Evolutionary conservation across 2,113 vertebrate genomes (phyloP).

Genomic region (Hippocampus barbouri): DNA sequence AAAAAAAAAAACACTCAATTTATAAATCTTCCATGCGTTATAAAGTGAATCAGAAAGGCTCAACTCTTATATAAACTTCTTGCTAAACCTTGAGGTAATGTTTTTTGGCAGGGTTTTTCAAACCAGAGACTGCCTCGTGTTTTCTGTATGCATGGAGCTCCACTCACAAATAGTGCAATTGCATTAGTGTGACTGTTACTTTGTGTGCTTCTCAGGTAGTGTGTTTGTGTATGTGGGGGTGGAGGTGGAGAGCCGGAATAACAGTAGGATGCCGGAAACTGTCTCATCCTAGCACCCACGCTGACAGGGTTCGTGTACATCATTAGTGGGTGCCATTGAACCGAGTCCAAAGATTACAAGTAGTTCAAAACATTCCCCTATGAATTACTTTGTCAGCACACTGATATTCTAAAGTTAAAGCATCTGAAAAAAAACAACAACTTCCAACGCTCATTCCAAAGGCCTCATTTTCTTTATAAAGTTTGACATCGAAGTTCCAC

Average conservation of each 20-base stretch:
- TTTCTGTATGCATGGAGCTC: not conserved
- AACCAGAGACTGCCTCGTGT: not conserved
- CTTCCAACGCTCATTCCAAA: not conserved
- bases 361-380: not conserved
- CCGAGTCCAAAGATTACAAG: not conserved
- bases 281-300: slow-evolving; percentile 2
- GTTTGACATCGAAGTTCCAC: not conserved
- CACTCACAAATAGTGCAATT: not conserved
- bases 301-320: slow-evolving; percentile 2
- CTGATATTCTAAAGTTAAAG: not conserved
- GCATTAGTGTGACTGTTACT: slow-evolving; percentile 6
- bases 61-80: not conserved
- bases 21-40: too few relatives aligned
- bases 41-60: not conserved
- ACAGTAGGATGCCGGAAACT: not conserved
- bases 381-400: not conserved
- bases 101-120: not conserved
- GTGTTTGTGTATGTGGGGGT: not conserved
- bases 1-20: too few relatives aligned
- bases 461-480: not conserved
- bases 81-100: not conserved
- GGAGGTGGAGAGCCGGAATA: slow-evolving; percentile 3
- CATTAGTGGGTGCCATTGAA: slow-evolving; percentile 1
- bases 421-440: not conserved
- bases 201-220: not conserved